Conservation (phyloP, 2,888 invertebrate genomes). For the Psylliodes chrysocephalus region DNA sequence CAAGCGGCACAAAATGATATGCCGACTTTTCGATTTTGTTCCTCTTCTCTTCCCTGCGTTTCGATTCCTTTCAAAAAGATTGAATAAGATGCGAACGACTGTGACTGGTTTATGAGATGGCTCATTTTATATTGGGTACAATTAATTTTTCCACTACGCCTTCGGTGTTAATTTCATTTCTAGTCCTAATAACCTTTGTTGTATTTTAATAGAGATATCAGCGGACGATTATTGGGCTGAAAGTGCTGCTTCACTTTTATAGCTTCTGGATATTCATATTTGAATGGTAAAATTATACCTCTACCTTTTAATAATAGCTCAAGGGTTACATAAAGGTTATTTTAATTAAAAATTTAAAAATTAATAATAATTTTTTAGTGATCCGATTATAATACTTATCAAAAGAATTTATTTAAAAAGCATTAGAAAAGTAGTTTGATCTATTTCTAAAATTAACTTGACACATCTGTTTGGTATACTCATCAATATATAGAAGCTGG, state of each 20-base stretch:
- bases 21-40: conserved; percentile 32
- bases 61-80: conserved; percentile 9
- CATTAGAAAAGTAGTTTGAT: too few relatives aligned
- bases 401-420: too few relatives aligned
- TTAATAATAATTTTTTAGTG: too few relatives aligned
- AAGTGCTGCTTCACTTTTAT: conserved; percentile 1
- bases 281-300: too few relatives aligned
- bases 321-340: too few relatives aligned
- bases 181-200: conserved; percentile 13
- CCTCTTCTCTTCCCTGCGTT: not conserved
- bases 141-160: conserved; percentile 10
- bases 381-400: too few relatives aligned
- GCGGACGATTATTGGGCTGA: not conserved
- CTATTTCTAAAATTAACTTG: too few relatives aligned
- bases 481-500: too few relatives aligned
- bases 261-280: not conserved
- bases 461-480: too few relatives aligned
- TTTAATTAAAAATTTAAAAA: too few relatives aligned
- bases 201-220: conserved; percentile 16
- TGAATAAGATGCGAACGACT: not conserved
- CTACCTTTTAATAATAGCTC: too few relatives aligned
- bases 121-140: conserved; percentile 20
- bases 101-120: conserved; percentile 27
- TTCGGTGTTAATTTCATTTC: conserved; percentile 6
- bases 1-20: conserved; percentile 42